Base-by-base conservation (phyloP, 1,140 invertebrate genomes). In the Eumaeus atala region DNA sequence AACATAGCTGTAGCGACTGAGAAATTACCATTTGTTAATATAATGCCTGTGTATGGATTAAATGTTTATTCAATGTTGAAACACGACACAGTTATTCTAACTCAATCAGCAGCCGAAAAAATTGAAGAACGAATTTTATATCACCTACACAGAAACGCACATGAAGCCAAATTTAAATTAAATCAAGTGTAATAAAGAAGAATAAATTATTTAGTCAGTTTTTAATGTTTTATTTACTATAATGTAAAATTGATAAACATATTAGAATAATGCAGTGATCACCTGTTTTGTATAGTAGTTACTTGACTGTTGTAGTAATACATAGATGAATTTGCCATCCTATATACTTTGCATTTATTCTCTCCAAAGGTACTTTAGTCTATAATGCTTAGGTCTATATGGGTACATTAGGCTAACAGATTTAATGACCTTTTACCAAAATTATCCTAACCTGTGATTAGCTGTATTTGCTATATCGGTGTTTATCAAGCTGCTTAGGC, bases 11-110 rank as follows among this genome's bases (percentile, higher is more conserved):
- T 92, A 17, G 97, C 97, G 3, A 92, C 92, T 12, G 92, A 95
- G 65, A 54, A 75, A 6, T 89, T 98, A 21, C 91, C 90, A 54
- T 93, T 96, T 72, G 91, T 97, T 4, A 99, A 97, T 87, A 84
- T 98, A n/a, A 97, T 99, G 95, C 97, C 98, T 28, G 92, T 93
- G 38, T 99, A 98, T 90, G 96, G 94, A 12, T 81, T 95, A 1
- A 95, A 95, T 86, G 93, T 94, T 0, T 93, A 94, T 67, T 98
- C 90, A 77, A 98, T 99, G 95, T 77, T 99, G 35, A 99, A 99
- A 89, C 95, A 99, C 87, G 93, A 97, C 57, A 99, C 97, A 0
- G 77, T 99, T 11, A 93, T 99, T 1, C 76, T 99, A 0, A 99
- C 98, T 1, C 84, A 94, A 62, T 88, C 90, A 47, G 97, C 97